Base-by-base conservation (phyloP, 2,888 invertebrate genomes). In the Thereva nobilitata region DNA sequence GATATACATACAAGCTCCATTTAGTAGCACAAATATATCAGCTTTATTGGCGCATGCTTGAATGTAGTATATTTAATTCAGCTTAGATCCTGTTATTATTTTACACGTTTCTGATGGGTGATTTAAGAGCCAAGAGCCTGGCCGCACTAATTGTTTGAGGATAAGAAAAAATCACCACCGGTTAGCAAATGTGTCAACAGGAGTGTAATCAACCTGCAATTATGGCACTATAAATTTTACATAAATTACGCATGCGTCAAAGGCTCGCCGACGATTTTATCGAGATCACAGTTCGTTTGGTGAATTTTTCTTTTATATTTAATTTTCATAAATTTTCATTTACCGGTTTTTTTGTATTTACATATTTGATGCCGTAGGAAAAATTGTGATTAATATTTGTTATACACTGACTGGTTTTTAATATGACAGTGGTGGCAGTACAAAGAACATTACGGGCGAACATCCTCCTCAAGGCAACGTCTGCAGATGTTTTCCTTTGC, bases 321-420 rank as follows among this genome's bases (percentile, higher is more conserved):
- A 59, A 59, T 59, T 59, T 59, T 45, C 59, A 59, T 59, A 59
- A 59, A 47, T 59, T 47, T 59, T 42, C 47, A 23, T 23, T 23
- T 23, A 23, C 23, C 23, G 23, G 23, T 23, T 23, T 23, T 23
- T 23, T 2, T 23, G 23, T 23, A 23, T 23, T 23, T 23, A 23
- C 23, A 23, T 23, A 23, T 23, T 23, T 23, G 23, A 23, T 23
- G 23, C 23, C 23, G 2, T 2, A 23, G 2, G 23, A 23, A 23
- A 23, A 23, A 23, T 23, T 23, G 23, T 23, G 23, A 23, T 23
- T 23, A 23, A 1, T 23, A 23, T 23, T 23, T 23, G 23, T 23
- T 23, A 23, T 23, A 23, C 23, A 23, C 23, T 23, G 23, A 2
- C 23, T 23, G 23, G 23, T 23, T 23, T 23, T 2, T 23, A 23